Evolutionary conservation across 2,888 invertebrate genomes (phyloP).

Genomic region (Cerceris ruficornis): DNA sequence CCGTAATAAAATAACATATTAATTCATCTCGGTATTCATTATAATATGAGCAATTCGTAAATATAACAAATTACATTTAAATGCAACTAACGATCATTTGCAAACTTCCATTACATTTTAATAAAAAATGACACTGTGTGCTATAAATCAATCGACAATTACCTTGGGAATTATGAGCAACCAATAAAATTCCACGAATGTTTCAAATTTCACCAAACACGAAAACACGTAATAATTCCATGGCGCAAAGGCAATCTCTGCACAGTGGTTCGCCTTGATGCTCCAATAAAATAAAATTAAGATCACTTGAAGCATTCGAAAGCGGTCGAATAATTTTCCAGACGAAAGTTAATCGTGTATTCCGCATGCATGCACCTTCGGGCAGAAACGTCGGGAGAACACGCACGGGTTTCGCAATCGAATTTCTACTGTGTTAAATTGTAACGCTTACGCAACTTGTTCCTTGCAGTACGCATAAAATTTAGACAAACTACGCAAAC

Average conservation of each 20-base stretch:
- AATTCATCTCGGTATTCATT: neutral
- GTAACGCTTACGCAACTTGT: conserved; percentile 28
- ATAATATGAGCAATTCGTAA: neutral
- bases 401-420: conserved; percentile 37
- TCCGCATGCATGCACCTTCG: conserved; percentile 25
- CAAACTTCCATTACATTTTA: neutral
- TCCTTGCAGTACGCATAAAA: conserved; percentile 1
- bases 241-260: neutral
- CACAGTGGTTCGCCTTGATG: neutral
- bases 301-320: conserved; percentile 23
- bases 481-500: conserved; percentile 20
- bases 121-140: too few species aligned
- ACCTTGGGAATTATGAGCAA: too few species aligned
- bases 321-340: conserved; percentile 44
- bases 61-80: neutral
- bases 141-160: too few species aligned
- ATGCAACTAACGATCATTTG: neutral
- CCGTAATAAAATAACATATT: neutral
- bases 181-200: too few species aligned
- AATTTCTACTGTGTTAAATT: conserved; percentile 47
- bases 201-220: too few species aligned
- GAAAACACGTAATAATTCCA: too few species aligned
- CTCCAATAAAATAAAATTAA: neutral
- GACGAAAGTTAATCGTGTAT: conserved; percentile 47
- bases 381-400: conserved; percentile 16